Conservation (phyloP, 2,888 invertebrate genomes). For the Phania funesta region DNA sequence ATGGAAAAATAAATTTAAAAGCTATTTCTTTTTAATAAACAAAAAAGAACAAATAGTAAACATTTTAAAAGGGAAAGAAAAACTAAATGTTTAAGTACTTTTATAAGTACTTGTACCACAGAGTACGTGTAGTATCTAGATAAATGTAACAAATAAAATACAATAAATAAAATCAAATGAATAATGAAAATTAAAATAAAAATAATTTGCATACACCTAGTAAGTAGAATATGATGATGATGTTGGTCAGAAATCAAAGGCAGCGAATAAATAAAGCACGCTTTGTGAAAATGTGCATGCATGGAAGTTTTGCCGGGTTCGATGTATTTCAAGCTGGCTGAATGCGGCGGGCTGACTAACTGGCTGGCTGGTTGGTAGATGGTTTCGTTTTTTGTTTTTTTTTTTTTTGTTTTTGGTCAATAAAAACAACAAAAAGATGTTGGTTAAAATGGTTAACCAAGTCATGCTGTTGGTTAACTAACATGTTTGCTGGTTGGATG, state of each 20-base stretch:
- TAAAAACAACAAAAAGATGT: slow-evolving; percentile 39
- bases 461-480: slow-evolving; percentile 19
- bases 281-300: slow-evolving; percentile 41
- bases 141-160: slow-evolving; percentile 23
- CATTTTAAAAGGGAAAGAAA: slow-evolving; percentile 43
- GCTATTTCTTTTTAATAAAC: slow-evolving; percentile 23
- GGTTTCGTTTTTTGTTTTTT: slow-evolving; percentile 40
- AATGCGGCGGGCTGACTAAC: background rate
- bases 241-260: background rate
- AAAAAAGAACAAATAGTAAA: background rate
- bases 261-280: slow-evolving; percentile 12
- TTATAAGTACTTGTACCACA: slow-evolving; percentile 20
- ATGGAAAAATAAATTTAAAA: slow-evolving; percentile 25
- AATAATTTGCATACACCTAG: slow-evolving; percentile 58
- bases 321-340: slow-evolving; percentile 31
- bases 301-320: slow-evolving; percentile 24
- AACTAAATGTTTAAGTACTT: slow-evolving; percentile 38
- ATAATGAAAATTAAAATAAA: slow-evolving; percentile 57
- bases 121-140: slow-evolving; percentile 37
- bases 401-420: slow-evolving; percentile 31
- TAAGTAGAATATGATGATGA: slow-evolving; percentile 29
- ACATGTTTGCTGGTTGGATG: slow-evolving; percentile 31
- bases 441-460: slow-evolving; percentile 54
- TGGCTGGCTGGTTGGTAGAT: slow-evolving; percentile 15
- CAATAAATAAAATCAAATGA: slow-evolving; percentile 37